A percentile compares a stretch with the other conserved stretches of the same genome.
These are phyloP conservation scores for Pachypanchax playfairii DNA, from an alignment of 2,113 vertebrate species.

Conservation along the genomic window DNA sequence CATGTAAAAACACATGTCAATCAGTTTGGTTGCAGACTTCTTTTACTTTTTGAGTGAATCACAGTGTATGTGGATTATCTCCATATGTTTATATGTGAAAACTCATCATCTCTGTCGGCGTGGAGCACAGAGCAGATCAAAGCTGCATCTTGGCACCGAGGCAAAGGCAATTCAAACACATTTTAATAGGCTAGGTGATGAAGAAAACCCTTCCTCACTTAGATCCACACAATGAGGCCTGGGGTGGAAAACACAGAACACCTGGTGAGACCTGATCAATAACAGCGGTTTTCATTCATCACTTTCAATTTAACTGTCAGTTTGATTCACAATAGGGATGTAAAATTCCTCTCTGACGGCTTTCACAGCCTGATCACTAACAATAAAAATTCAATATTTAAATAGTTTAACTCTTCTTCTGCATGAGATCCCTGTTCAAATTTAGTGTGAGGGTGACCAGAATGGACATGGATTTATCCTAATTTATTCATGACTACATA, in stretches of 20 bases:
- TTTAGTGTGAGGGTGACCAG: slow-evolving; percentile 26
- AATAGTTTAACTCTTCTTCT: not conserved
- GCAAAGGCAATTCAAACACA: slow-evolving; percentile 69
- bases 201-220: slow-evolving; percentile 55
- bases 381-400: slow-evolving; percentile 5
- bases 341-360: not conserved
- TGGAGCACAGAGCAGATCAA: slow-evolving; percentile 67
- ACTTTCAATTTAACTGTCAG: slow-evolving; percentile 31
- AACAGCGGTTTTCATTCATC: slow-evolving; percentile 26
- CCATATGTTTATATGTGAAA: slow-evolving; percentile 27
- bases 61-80: not conserved
- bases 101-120: slow-evolving; percentile 53
- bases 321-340: slow-evolving; percentile 14
- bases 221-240: slow-evolving; percentile 42
- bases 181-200: slow-evolving; percentile 66
- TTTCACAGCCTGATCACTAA: not conserved
- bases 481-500: slow-evolving; percentile 65
- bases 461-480: slow-evolving; percentile 43
- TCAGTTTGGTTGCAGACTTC: slow-evolving; percentile 2
- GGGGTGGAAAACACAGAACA: slow-evolving; percentile 24
- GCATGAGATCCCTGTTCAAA: slow-evolving; percentile 8
- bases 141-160: slow-evolving; percentile 55
- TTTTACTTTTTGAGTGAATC: not conserved
- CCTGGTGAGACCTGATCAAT: slow-evolving; percentile 25
- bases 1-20: not conserved